Conservation (phyloP, 2,113 vertebrate genomes). For the Notechis scutatus region DNA sequence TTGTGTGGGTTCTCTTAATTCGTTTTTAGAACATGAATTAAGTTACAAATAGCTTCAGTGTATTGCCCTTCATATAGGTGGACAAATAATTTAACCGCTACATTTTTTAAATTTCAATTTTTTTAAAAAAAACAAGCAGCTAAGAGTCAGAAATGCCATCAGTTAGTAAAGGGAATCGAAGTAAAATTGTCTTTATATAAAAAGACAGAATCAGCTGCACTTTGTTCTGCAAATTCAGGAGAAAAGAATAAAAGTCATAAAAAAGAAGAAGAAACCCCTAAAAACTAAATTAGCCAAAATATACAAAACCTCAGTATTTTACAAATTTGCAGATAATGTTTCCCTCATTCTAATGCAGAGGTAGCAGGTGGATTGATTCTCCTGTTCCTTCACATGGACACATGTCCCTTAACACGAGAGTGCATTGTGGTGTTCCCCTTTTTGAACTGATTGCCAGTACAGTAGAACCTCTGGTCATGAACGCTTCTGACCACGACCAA, state of each 20-base stretch:
- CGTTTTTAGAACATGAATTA: not conserved
- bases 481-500: too few species aligned
- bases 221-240: slow-evolving; percentile 45
- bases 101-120: slow-evolving; percentile 13
- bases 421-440: not conserved
- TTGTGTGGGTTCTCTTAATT: not conserved
- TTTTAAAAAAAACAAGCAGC: slow-evolving; percentile 57
- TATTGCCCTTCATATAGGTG: not conserved
- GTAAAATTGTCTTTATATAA: slow-evolving; percentile 51
- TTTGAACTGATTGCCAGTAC: not conserved
- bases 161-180: slow-evolving; percentile 54
- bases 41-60: not conserved
- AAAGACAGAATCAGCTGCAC: slow-evolving; percentile 49
- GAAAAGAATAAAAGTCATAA: slow-evolving; percentile 40
- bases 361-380: slow-evolving; percentile 34
- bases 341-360: slow-evolving; percentile 42
- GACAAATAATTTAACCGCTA: slow-evolving; percentile 43
- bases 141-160: slow-evolving; percentile 52
- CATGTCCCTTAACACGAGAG: not conserved
- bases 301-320: slow-evolving; percentile 54
- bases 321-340: slow-evolving; percentile 65
- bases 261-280: slow-evolving; percentile 10
- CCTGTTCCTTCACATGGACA: not conserved
- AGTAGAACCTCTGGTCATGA: too few species aligned
- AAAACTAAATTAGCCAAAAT: not conserved